phyloP scores from a whole-genome alignment of 2,888 invertebrate species.

The Agrotis puta region DNA sequence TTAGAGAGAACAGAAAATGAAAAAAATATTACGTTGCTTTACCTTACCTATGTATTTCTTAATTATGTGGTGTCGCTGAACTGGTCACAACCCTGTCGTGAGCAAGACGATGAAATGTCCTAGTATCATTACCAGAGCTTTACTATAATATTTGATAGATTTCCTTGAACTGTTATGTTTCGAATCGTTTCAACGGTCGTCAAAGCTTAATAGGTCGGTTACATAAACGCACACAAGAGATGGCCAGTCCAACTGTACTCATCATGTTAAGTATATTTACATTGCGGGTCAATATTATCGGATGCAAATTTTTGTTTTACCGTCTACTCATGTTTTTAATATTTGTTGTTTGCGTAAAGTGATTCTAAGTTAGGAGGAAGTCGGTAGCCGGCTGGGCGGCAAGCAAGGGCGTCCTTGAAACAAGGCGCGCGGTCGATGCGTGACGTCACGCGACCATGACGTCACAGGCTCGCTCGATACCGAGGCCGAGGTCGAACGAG shows the following conservation, averaged over 20 bases:
- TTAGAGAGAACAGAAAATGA: not conserved
- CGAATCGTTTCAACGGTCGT: not conserved
- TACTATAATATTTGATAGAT: conserved; percentile 1
- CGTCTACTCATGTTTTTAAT: conserved; percentile 44
- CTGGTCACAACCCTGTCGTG: conserved; percentile 27
- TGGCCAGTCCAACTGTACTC: conserved; percentile 10
- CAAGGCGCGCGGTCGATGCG: conserved; percentile 85
- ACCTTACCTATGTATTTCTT: conserved; percentile 3
- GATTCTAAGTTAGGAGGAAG: conserved; percentile 76
- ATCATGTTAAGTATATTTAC: conserved; percentile 51
- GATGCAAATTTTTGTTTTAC: conserved; percentile 47
- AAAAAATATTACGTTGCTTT: not conserved
- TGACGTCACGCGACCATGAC: conserved; percentile 86
- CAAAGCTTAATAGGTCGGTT: conserved; percentile 10
- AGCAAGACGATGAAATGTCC: not conserved
- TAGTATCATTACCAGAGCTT: conserved; percentile 14
- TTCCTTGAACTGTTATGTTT: conserved; percentile 11
- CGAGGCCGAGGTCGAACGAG: conserved; percentile 81
- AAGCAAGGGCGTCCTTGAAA: conserved; percentile 88
- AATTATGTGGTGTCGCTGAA: conserved; percentile 20
- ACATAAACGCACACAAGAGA: conserved; percentile 11
- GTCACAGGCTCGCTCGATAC: conserved; percentile 84
- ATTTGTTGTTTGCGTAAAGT: conserved; percentile 68
- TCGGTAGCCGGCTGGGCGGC: conserved; percentile 76
- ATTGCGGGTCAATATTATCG: conserved; percentile 55